phyloP scores from a whole-genome alignment of 2,113 vertebrate genomes.

The Pachycephala philippinensis region DNA sequence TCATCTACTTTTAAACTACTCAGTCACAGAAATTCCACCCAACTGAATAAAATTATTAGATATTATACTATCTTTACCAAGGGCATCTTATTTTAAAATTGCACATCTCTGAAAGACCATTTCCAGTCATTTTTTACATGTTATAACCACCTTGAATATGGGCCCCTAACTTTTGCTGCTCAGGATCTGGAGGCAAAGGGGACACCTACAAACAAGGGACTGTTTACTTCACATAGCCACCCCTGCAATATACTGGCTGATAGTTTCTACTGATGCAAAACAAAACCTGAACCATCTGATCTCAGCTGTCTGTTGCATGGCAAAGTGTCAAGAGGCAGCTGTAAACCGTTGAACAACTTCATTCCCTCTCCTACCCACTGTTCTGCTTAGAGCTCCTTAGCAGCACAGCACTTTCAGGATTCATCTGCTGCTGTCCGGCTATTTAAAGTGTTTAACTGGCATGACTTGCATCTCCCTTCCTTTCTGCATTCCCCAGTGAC shows the following conservation, averaged over 20 bases:
- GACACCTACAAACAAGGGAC: accelerated
- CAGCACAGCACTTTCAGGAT: background rate
- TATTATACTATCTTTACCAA: background rate
- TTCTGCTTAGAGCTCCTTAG: background rate
- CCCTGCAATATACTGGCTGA: background rate
- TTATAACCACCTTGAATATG: background rate
- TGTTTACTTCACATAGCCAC: background rate
- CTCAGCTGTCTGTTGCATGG: background rate
- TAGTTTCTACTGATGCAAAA: background rate
- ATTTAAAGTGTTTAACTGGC: background rate
- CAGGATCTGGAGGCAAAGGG: background rate
- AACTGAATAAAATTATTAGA: background rate
- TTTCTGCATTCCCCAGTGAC: background rate
- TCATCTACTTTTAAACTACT: background rate
- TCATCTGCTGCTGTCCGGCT: background rate
- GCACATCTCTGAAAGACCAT: background rate
- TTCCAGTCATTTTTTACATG: background rate
- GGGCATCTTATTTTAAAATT: background rate
- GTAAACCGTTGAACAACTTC: background rate
- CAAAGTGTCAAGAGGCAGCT: background rate
- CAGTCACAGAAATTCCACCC: background rate
- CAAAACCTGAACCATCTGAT: background rate
- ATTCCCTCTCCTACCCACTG: background rate
- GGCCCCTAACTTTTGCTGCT: background rate
- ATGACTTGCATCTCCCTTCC: background rate